Evolutionary conservation across 2,113 vertebrate genomes (phyloP).

Genomic region (Burhinus bistriatus): DNA sequence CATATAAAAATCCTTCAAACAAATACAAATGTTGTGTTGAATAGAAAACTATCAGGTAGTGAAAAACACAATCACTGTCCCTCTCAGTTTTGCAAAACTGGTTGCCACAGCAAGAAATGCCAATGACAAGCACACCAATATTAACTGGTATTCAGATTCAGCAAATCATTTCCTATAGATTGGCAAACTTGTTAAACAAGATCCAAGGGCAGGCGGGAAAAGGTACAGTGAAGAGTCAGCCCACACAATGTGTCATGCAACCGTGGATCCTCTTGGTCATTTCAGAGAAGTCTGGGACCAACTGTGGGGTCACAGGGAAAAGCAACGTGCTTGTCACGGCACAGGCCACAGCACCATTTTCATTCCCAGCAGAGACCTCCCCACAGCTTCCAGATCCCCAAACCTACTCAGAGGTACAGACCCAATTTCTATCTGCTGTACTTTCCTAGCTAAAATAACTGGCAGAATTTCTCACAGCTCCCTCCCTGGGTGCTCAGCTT

Average conservation of each 20-base stretch:
- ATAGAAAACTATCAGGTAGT: not conserved
- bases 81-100: not conserved
- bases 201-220: not conserved
- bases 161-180: not conserved
- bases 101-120: not conserved
- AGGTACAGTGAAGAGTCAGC: not conserved
- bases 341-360: not conserved
- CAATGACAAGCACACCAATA: not conserved
- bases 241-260: rapidly evolving
- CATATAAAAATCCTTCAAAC: not conserved
- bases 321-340: not conserved
- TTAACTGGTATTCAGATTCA: not conserved
- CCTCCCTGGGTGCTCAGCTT: not conserved
- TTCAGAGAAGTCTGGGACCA: not conserved
- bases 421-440: not conserved
- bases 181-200: not conserved
- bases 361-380: not conserved
- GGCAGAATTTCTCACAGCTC: not conserved
- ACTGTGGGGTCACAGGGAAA: not conserved
- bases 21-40: not conserved
- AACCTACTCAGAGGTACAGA: not conserved
- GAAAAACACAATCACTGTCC: not conserved
- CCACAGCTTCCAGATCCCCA: not conserved
- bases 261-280: not conserved
- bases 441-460: not conserved